phyloP scores from a whole-genome alignment of 30 jellyfish, hydroid and myxozoan genomes.

The Aurelia aurita complex sp. Pacific region DNA sequence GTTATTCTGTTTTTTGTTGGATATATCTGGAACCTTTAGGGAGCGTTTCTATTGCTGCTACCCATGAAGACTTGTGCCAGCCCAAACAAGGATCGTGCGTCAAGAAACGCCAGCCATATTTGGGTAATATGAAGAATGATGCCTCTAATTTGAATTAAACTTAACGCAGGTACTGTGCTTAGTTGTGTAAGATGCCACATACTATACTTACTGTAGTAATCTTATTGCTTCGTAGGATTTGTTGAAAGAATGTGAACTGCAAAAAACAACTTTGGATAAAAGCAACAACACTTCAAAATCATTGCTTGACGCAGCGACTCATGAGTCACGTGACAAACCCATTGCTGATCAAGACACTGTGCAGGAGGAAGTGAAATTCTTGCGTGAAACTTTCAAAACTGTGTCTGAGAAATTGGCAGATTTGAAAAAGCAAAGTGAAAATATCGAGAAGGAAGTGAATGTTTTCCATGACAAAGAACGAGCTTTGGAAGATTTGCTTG shows the following conservation, averaged over 20 bases:
- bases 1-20: too few species aligned
- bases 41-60: too few species aligned
- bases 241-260: slow-evolving; percentile 64
- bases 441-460: slow-evolving; percentile 67
- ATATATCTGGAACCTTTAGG: too few species aligned
- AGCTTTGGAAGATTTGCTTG: slow-evolving; percentile 62
- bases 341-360: slow-evolving; percentile 80
- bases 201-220: too few species aligned
- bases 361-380: slow-evolving; percentile 59
- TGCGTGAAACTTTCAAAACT: slow-evolving; percentile 49
- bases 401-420: slow-evolving; percentile 71
- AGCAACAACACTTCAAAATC: slow-evolving; percentile 35
- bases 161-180: too few species aligned
- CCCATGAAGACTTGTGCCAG: too few species aligned
- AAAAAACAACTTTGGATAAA: slow-evolving; percentile 57
- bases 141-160: too few species aligned
- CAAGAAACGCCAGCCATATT: too few species aligned
- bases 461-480: slow-evolving; percentile 65
- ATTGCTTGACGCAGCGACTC: slow-evolving; percentile 64
- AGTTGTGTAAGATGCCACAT: too few species aligned
- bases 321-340: slow-evolving; percentile 82
- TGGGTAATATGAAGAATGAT: too few species aligned
- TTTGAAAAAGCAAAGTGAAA: slow-evolving; percentile 57
- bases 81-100: too few species aligned
- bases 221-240: slow-evolving; percentile 52